Percentiles rank a stretch among this genome's conserved stretches.
Conservation (phyloP, 2,113 vertebrate genomes). For the human (Homo sapiens) region DNA sequence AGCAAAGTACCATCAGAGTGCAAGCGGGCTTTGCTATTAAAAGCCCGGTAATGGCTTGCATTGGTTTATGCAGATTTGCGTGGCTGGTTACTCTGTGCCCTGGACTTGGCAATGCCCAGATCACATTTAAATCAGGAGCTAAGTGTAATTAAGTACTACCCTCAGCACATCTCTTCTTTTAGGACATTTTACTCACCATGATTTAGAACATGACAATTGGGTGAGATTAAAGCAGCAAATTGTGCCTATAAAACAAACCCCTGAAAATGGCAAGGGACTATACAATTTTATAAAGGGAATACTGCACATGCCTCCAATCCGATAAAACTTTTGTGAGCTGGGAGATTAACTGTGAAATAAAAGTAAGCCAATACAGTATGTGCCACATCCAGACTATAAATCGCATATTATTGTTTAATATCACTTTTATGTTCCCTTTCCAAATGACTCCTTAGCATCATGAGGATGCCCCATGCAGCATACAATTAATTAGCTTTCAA, state of each 20-base stretch:
- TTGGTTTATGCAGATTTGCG: conserved; percentile 83
- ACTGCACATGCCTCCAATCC: conserved; percentile 82
- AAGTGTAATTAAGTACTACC: conserved; percentile 88
- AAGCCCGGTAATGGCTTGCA: conserved; percentile 80
- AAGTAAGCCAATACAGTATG: conserved; percentile 82
- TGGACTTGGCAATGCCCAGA: conserved; percentile 79
- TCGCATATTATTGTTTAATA: conserved; percentile 77
- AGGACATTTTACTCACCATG: conserved; percentile 85
- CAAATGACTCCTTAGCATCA: conserved; percentile 67
- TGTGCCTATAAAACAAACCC: conserved; percentile 86
- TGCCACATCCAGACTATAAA: conserved; percentile 75
- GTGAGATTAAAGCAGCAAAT: conserved; percentile 88
- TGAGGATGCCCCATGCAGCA: conserved; percentile 3
- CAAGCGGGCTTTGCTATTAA: conserved; percentile 69
- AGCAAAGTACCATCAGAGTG: conserved; percentile 58
- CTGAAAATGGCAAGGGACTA: conserved; percentile 84
- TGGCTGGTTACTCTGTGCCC: conserved; percentile 72
- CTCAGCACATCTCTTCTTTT: conserved; percentile 83
- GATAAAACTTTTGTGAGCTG: conserved; percentile 86
- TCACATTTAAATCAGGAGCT: conserved; percentile 86
- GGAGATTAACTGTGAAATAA: conserved; percentile 86
- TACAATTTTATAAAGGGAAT: conserved; percentile 87
- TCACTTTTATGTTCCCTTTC: conserved; percentile 78
- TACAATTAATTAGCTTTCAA: conserved; percentile 61
- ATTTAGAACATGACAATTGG: conserved; percentile 88